Percentiles rank a stretch among this genome's conserved stretches.
Evolutionary conservation across 1,140 invertebrate genomes (phyloP).

Genomic region (fruit fly (Drosophila melanogaster)): DNA sequence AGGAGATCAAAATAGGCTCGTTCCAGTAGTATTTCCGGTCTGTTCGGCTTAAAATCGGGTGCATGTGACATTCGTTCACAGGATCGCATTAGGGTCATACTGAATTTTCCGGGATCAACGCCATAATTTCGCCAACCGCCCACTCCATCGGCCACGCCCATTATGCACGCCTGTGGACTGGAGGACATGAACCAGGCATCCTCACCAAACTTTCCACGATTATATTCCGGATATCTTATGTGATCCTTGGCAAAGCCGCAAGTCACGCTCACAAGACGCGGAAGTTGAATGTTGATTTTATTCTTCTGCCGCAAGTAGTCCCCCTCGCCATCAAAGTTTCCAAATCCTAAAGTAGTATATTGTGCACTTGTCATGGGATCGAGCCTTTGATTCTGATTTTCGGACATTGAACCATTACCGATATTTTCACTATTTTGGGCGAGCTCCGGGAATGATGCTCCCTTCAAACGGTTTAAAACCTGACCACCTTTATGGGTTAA

Average conservation of each 20-base stretch:
- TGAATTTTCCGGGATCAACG: constrained; percentile 61
- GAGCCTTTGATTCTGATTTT: background rate
- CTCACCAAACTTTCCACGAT: constrained; percentile 54
- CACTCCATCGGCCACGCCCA: constrained; percentile 70
- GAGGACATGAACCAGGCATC: constrained; percentile 61
- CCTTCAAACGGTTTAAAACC: background rate
- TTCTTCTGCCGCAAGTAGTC: background rate
- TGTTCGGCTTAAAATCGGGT: background rate
- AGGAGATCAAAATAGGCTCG: constrained; percentile 84
- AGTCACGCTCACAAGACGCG: constrained; percentile 42
- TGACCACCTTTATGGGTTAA: constrained; percentile 1
- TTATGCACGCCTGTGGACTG: constrained; percentile 2
- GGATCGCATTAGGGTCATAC: constrained; percentile 52
- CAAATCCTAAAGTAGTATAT: too few relatives aligned
- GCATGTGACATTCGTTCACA: constrained; percentile 31
- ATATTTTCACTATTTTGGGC: background rate
- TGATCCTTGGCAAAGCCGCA: constrained; percentile 62
- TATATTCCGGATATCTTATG: constrained; percentile 7
- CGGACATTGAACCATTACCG: background rate
- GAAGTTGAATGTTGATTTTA: background rate
- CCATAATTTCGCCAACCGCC: constrained; percentile 55
- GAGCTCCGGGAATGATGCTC: background rate
- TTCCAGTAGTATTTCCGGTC: constrained; percentile 27
- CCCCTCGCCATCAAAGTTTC: constrained; percentile 1
- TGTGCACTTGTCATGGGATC: background rate